phyloP scores from a whole-genome alignment of 2,888 invertebrate species.

The Melipona beecheii region DNA sequence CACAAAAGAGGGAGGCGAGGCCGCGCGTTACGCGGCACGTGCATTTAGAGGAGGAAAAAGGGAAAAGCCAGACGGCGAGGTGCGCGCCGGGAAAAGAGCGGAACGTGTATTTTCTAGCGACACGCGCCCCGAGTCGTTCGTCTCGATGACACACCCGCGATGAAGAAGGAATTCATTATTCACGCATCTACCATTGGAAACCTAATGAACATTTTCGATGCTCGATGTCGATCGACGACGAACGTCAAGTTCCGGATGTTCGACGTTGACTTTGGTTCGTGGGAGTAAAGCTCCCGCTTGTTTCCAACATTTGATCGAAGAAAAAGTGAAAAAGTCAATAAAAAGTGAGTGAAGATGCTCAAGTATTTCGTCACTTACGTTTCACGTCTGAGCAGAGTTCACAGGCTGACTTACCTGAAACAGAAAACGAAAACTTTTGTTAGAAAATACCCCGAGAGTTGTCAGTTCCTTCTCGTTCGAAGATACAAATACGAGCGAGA shows the following conservation, averaged over 20 bases:
- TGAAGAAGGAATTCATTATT: background rate
- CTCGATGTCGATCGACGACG: background rate
- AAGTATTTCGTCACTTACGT: slow-evolving; percentile 1
- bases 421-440: background rate
- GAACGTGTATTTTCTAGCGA: slow-evolving; percentile 41
- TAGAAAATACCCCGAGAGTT: no score
- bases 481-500: background rate
- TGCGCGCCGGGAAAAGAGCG: slow-evolving; percentile 39
- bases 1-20: slow-evolving; percentile 59
- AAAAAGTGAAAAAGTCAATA: no score
- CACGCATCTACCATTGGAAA: slow-evolving; percentile 8
- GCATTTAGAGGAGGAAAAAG: slow-evolving; percentile 42
- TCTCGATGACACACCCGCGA: background rate
- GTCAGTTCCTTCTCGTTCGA: no score
- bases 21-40: slow-evolving; percentile 45
- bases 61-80: slow-evolving; percentile 36
- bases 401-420: background rate
- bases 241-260: background rate
- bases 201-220: slow-evolving; percentile 14
- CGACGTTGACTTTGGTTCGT: background rate
- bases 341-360: background rate
- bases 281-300: no score
- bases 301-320: background rate
- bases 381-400: background rate
- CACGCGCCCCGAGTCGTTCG: background rate